These are phyloP conservation scores for Capricornis sumatraensis DNA, from an alignment of 2,113 vertebrate genomes.

Conservation along the genomic window DNA sequence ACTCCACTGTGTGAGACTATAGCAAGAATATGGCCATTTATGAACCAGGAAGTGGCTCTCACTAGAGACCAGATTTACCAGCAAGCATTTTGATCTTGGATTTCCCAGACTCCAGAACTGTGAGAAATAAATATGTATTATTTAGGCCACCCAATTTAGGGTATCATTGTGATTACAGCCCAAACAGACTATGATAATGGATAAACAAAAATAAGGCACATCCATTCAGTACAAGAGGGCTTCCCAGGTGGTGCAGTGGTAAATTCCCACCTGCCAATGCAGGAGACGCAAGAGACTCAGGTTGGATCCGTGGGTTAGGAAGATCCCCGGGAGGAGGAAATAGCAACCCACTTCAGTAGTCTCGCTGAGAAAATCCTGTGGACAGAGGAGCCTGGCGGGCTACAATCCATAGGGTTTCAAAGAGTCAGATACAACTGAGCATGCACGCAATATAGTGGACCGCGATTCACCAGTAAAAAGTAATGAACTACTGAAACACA, in stretches of 20 bases:
- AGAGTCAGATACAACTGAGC: neutral
- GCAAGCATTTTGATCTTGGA: neutral
- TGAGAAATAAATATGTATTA: neutral
- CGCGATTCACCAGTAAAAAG: neutral
- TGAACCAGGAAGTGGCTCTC: neutral
- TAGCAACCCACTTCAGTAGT: neutral
- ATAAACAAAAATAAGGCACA: neutral
- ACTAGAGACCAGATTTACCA: neutral
- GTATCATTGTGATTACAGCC: neutral
- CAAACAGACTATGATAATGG: neutral
- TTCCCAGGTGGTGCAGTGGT: neutral
- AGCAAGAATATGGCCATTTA: neutral
- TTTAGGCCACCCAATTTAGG: neutral
- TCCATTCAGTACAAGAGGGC: neutral
- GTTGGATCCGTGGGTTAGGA: neutral
- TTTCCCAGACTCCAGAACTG: neutral
- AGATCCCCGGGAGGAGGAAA: neutral
- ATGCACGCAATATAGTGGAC: neutral
- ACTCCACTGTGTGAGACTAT: neutral
- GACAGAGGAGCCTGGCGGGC: neutral
- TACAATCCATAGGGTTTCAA: neutral
- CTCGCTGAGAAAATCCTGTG: neutral
- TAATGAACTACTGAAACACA: neutral
- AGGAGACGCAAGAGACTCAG: neutral
- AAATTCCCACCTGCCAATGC: neutral